Percentiles rank a stretch among this genome's conserved stretches.
phyloP scores from a whole-genome alignment of 1,140 invertebrate species.

The Drosophila prosaltans region DNA sequence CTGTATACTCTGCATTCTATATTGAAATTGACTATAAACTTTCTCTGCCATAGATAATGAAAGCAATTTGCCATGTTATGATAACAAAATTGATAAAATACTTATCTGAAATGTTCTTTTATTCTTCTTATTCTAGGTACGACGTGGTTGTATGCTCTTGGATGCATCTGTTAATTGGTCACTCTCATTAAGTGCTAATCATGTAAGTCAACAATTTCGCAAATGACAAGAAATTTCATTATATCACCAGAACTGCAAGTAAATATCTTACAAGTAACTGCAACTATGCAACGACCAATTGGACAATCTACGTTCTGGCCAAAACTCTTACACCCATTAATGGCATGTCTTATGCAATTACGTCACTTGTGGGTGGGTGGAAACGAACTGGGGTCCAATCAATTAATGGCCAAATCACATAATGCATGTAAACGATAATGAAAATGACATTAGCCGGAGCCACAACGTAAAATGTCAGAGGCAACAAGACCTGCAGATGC shows the following conservation, averaged over 20 bases:
- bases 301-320: no score
- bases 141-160: conserved; percentile 33
- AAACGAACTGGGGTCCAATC: conserved; percentile 52
- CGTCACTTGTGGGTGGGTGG: conserved; percentile 47
- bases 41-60: no score
- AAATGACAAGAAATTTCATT: conserved; percentile 48
- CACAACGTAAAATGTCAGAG: conserved; percentile 42
- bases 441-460: conserved; percentile 65
- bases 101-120: background rate
- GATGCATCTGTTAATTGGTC: conserved; percentile 36
- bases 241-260: conserved; percentile 20
- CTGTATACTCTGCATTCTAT: no score
- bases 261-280: conserved; percentile 11
- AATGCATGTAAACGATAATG: conserved; percentile 78
- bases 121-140: conserved; percentile 46
- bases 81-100: background rate
- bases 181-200: conserved; percentile 51
- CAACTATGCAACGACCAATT: background rate
- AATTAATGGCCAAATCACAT: conserved; percentile 76
- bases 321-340: background rate
- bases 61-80: no score
- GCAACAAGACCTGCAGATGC: conserved; percentile 36
- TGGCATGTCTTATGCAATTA: conserved; percentile 27
- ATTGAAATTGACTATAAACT: no score
- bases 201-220: conserved; percentile 65